phyloP scores from a whole-genome alignment of 2,113 vertebrate genomes.

The Alaudala cheleensis region DNA sequence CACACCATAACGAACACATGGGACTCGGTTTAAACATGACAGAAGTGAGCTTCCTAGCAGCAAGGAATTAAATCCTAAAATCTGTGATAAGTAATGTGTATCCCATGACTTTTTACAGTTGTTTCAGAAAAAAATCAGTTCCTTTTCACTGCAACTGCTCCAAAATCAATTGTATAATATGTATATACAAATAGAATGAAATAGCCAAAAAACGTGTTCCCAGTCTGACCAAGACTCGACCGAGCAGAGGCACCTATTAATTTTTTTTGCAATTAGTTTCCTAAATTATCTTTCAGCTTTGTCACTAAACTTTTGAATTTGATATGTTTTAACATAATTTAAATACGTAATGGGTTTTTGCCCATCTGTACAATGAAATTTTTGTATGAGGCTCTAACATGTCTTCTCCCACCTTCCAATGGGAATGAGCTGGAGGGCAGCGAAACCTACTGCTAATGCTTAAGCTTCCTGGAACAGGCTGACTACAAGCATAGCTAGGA shows the following conservation, averaged over 20 bases:
- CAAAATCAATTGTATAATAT: background rate
- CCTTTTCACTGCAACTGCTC: background rate
- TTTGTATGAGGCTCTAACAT: background rate
- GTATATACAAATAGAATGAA: background rate
- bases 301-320: background rate
- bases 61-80: background rate
- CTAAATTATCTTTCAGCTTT: background rate
- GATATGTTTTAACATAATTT: background rate
- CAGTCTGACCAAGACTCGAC: background rate
- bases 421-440: background rate
- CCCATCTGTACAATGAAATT: background rate
- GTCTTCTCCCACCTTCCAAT: background rate
- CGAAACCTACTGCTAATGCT: constrained; percentile 35
- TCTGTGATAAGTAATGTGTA: background rate
- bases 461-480: constrained; percentile 58
- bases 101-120: background rate
- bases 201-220: background rate
- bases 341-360: background rate
- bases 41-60: background rate
- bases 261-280: background rate
- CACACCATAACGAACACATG: background rate
- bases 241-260: background rate
- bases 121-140: background rate
- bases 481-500: constrained; percentile 45
- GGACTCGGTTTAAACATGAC: background rate